A percentile compares a stretch with the other conserved stretches of the same genome.
phyloP scores from a whole-genome alignment of 2,888 invertebrate species.

The Hirtodrosophila alboralis region DNA sequence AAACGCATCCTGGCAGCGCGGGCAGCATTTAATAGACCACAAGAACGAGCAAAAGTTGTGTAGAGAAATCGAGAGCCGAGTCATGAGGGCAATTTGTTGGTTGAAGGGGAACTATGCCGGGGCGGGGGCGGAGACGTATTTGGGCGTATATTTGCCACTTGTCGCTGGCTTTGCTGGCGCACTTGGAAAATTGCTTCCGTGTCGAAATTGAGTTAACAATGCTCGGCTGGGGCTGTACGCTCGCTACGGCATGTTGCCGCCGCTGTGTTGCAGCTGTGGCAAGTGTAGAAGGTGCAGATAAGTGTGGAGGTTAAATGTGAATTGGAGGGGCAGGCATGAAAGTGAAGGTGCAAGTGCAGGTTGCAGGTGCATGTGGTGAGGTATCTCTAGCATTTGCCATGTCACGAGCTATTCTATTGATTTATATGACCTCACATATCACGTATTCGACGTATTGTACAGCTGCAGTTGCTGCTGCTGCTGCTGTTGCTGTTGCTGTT shows the following conservation, averaged over 20 bases:
- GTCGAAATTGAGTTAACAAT: constrained; percentile 75
- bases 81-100: no score
- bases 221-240: constrained; percentile 49
- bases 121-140: no score
- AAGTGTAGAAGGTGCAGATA: neutral
- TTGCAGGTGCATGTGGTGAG: constrained; percentile 34
- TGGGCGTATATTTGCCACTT: constrained; percentile 41
- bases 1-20: constrained; percentile 12
- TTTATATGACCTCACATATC: constrained; percentile 60
- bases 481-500: neutral
- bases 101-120: no score
- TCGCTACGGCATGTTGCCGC: constrained; percentile 14
- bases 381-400: constrained; percentile 44
- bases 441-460: constrained; percentile 51
- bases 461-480: constrained; percentile 10
- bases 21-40: constrained; percentile 48
- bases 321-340: constrained; percentile 2
- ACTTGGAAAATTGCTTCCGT: constrained; percentile 71
- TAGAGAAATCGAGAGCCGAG: constrained; percentile 10
- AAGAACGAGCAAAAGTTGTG: constrained; percentile 3
- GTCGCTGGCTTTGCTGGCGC: constrained; percentile 52
- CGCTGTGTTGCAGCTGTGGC: constrained; percentile 4
- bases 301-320: constrained; percentile 1
- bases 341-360: constrained; percentile 1
- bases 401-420: constrained; percentile 59